Evolutionary conservation across 2,888 invertebrate genomes (phyloP).

Genomic region (Stenolophus ochropezus): DNA sequence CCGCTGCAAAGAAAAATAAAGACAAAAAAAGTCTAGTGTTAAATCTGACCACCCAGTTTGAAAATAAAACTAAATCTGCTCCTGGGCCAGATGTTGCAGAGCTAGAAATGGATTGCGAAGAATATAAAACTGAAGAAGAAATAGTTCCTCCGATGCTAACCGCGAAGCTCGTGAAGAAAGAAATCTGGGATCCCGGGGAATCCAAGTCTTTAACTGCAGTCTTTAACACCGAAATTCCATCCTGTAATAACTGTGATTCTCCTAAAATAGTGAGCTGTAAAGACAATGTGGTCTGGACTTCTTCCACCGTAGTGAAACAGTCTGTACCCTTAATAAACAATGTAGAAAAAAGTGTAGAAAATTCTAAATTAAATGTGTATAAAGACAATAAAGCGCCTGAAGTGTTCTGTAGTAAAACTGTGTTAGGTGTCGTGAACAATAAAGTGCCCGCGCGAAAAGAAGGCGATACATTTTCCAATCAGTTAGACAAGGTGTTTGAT

Average conservation of each 20-base stretch:
- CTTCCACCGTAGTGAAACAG: slow-evolving; percentile 69
- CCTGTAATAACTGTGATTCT: slow-evolving; percentile 70
- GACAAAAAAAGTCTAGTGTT: slow-evolving; percentile 73
- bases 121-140: slow-evolving; percentile 63
- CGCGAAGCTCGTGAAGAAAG: slow-evolving; percentile 74
- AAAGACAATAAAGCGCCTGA: slow-evolving; percentile 60
- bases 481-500: slow-evolving; percentile 83
- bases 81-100: slow-evolving; percentile 69
- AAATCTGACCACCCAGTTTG: slow-evolving; percentile 76
- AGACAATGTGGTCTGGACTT: slow-evolving; percentile 75
- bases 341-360: slow-evolving; percentile 40
- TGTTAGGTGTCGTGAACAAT: slow-evolving; percentile 62
- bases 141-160: slow-evolving; percentile 67
- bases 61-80: slow-evolving; percentile 72
- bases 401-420: slow-evolving; percentile 74
- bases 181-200: slow-evolving; percentile 83
- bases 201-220: slow-evolving; percentile 63
- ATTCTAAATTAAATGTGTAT: slow-evolving; percentile 45
- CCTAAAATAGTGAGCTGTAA: slow-evolving; percentile 65
- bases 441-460: slow-evolving; percentile 71
- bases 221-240: slow-evolving; percentile 65
- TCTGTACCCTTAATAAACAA: slow-evolving; percentile 21
- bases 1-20: slow-evolving; percentile 61
- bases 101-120: slow-evolving; percentile 67
- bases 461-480: slow-evolving; percentile 82